phyloP scores from a whole-genome alignment of 1,140 invertebrate species.

The Leptinotarsa lineolata region DNA sequence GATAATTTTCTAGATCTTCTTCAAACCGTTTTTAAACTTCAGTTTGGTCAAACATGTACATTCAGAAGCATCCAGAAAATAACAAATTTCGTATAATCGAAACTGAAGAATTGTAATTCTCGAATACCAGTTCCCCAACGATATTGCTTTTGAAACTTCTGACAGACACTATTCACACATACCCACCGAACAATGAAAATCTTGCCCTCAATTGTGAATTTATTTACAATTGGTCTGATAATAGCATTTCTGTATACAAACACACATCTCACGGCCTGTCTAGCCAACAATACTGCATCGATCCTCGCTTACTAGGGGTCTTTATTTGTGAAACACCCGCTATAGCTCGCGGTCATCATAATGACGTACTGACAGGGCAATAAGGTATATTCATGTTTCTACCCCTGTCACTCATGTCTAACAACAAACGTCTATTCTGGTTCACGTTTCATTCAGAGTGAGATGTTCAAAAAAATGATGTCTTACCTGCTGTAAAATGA shows the following conservation, averaged over 20 bases:
- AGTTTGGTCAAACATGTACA: too few species aligned
- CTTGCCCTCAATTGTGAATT: conserved; percentile 26
- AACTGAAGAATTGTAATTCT: background rate
- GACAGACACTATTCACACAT: background rate
- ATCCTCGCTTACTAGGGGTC: conserved; percentile 12
- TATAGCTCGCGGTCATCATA: conserved; percentile 7
- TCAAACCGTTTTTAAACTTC: too few species aligned
- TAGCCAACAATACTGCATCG: conserved; percentile 9
- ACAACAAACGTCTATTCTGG: conserved; percentile 10
- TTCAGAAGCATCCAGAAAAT: too few species aligned
- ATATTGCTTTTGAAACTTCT: background rate
- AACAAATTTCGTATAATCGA: too few species aligned
- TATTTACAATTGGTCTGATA: conserved; percentile 43
- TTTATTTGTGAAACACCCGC: conserved; percentile 16
- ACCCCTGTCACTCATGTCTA: conserved; percentile 18
- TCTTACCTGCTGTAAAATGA: background rate
- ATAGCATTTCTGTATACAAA: conserved; percentile 43
- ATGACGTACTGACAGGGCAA: background rate
- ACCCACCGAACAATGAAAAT: conserved; percentile 14
- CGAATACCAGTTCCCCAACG: background rate
- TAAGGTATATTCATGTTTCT: conserved; percentile 13
- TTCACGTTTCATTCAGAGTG: background rate
- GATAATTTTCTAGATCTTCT: too few species aligned
- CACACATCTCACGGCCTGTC: conserved; percentile 33
- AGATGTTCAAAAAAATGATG: background rate